phyloP scores from a whole-genome alignment of 2,113 vertebrate species.

The Siniperca chuatsi region DNA sequence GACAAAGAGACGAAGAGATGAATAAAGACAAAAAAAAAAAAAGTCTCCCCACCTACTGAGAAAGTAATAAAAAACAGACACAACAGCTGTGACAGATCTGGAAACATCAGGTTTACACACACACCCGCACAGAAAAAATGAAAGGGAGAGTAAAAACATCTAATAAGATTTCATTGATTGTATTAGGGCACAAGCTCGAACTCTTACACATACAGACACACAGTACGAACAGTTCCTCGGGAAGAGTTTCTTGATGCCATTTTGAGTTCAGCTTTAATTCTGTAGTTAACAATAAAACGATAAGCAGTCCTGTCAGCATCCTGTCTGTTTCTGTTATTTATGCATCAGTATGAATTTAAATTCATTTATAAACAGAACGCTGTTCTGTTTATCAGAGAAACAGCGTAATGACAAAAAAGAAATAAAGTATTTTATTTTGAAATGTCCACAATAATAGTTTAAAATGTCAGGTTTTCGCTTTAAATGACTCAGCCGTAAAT shows the following conservation, averaged over 20 bases:
- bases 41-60: constrained; percentile 48
- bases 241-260: not conserved
- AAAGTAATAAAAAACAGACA: constrained; percentile 72
- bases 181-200: constrained; percentile 20
- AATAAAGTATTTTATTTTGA: not conserved
- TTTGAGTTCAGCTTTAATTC: not conserved
- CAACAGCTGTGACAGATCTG: constrained; percentile 63
- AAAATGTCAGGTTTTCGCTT: not conserved
- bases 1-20: constrained; percentile 48
- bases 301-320: not conserved
- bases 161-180: constrained; percentile 66
- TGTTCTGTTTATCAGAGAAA: no score
- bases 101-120: constrained; percentile 25
- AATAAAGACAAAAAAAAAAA: constrained; percentile 38
- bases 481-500: not conserved
- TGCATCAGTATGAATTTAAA: not conserved
- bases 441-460: not conserved
- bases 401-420: not conserved
- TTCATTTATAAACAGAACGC: not conserved
- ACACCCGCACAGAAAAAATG: constrained; percentile 12
- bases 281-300: not conserved
- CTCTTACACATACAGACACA: not conserved
- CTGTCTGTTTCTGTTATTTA: not conserved
- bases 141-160: constrained; percentile 43
- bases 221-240: not conserved